phyloP scores from a whole-genome alignment of 1,140 invertebrate genomes.

The Drosophila arawakana region DNA sequence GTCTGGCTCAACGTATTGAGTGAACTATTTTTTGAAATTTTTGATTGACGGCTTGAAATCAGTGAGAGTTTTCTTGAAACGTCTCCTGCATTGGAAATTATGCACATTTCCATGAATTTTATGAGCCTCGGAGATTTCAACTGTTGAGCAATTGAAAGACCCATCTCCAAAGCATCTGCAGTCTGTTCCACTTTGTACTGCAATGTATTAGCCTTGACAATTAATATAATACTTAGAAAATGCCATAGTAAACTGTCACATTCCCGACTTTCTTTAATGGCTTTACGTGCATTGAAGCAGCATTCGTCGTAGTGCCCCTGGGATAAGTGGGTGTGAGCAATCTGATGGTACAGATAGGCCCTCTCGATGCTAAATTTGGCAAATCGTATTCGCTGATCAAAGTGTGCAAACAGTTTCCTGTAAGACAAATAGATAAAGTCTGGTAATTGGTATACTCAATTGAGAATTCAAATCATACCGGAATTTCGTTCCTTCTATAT shows the following conservation, averaged over 20 bases:
- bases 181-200: conserved; percentile 69
- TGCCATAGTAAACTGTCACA: conserved; percentile 66
- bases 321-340: conserved; percentile 54
- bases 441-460: neutral
- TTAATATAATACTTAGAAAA: conserved; percentile 59
- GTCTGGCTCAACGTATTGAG: neutral
- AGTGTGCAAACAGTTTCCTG: conserved; percentile 35
- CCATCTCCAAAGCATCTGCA: conserved; percentile 55
- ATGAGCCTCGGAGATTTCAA: conserved; percentile 27
- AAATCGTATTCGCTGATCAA: conserved; percentile 69
- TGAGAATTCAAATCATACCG: neutral
- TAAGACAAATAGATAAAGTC: neutral
- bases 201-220: conserved; percentile 62
- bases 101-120: conserved; percentile 43
- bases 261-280: conserved; percentile 55
- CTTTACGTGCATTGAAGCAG: conserved; percentile 58
- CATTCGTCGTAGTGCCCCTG: conserved; percentile 70
- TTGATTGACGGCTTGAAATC: conserved; percentile 1
- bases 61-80: neutral
- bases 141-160: conserved; percentile 30
- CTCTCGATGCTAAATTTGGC: conserved; percentile 73
- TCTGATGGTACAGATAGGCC: conserved; percentile 69
- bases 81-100: conserved; percentile 47
- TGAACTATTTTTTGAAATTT: neutral
- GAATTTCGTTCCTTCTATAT: conserved; percentile 12